phyloP scores from a whole-genome alignment of 64 coral and sea anemone genomes.

The Hydrozoanthus tunicans region DNA sequence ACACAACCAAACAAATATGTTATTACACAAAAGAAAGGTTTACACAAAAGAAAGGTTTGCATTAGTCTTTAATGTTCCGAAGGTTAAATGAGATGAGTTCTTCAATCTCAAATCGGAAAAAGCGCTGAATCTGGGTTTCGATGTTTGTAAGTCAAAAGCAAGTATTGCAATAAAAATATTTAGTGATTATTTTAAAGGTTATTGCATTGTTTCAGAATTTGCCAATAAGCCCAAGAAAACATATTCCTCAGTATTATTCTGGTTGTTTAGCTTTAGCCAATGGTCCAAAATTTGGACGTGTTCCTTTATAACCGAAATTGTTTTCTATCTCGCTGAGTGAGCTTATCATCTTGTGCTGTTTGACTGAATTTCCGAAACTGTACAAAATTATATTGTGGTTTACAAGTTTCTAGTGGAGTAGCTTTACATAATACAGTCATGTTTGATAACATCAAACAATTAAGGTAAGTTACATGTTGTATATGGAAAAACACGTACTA shows the following conservation, averaged over 20 bases:
- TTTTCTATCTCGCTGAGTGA: not conserved
- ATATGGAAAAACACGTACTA: too few species aligned
- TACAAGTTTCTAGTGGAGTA: too few species aligned
- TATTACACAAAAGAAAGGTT: not conserved
- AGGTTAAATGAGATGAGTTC: not conserved
- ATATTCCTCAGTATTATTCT: not conserved
- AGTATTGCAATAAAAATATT: not conserved
- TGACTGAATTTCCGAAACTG: not conserved
- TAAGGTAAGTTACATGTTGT: too few species aligned
- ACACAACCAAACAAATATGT: too few species aligned
- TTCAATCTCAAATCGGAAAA: not conserved
- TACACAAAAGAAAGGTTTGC: not conserved
- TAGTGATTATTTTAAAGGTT: not conserved
- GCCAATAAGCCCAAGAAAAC: not conserved
- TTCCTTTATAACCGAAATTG: not conserved
- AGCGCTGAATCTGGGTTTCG: not conserved
- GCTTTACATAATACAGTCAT: too few species aligned
- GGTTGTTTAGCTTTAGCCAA: not conserved
- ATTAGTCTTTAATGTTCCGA: not conserved
- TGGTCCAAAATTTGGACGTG: not conserved
- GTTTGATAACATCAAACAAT: too few species aligned
- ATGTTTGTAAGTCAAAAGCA: not conserved
- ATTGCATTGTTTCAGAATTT: not conserved
- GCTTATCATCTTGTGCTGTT: not conserved
- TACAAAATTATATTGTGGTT: not conserved